Base-by-base conservation (phyloP, 2,888 invertebrate genomes). In the Acleris cristana region DNA sequence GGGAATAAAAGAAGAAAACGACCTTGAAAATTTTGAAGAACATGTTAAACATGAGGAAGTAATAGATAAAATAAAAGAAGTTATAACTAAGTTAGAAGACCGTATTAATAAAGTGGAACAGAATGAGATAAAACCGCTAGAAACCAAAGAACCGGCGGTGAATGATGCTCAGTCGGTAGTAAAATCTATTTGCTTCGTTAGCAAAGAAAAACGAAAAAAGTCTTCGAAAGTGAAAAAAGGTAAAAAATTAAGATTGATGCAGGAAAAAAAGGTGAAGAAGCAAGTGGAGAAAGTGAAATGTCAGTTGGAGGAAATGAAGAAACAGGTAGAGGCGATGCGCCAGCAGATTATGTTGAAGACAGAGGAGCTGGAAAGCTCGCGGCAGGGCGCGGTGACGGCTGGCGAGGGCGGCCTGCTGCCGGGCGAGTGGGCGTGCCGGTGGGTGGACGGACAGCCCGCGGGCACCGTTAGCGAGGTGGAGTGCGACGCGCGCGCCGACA, bases 391-490 rank as follows among this genome's bases (percentile, higher is more conserved):
- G 51, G 73, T 72, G 18, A 57, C 70, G 71, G 76, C 88, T 80
- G 83, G 86, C 5, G 87, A 86, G 70, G 84, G 80, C 48, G 84
- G 81, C 71, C 73, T 90, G 63, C 62, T 85, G 74, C 86, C 89
- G n/a, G 94, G 94, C 1, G 95, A 95, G 80, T 95, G 95, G 95
- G 94, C 94, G 71, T 95, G 94, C 74, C 94, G 93, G 72, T 96
- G 96, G 96, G 90, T 95, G n/a, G 94, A 95, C 73, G 95, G 95
- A 44, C 94, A 94, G 77, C 96, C 96, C 0, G 93, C 95, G 52
- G 96, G 96, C 0, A 81, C 81, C 10, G 93, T 93, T 81, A 79
- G 88, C 77, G 90, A 92, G 73, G 79, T 94, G 30, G 86, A 85
- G 65, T 72, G 76, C 2, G 86, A 93, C 44, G 80, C 84, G 1